phyloP scores from a whole-genome alignment of 2,888 invertebrate species.

The Drosophila seclusa region DNA sequence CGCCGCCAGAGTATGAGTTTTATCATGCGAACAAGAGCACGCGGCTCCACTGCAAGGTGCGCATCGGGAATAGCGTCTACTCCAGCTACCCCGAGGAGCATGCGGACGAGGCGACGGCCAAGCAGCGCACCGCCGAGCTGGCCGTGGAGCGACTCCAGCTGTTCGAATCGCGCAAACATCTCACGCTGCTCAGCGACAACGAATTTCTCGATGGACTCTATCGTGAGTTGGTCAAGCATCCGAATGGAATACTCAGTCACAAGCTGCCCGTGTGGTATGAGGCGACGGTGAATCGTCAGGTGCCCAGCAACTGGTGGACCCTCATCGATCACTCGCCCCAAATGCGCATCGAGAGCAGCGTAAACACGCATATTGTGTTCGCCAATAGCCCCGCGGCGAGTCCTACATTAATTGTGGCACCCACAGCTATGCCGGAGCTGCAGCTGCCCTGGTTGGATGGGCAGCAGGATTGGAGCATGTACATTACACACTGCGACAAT shows the following conservation, averaged over 20 bases:
- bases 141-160: conserved; percentile 80
- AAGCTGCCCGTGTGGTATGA: conserved; percentile 87
- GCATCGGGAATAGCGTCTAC: conserved; percentile 74
- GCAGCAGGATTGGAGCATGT: conserved; percentile 86
- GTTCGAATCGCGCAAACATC: conserved; percentile 59
- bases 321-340: conserved; percentile 84
- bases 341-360: conserved; percentile 84
- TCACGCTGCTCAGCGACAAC: conserved; percentile 72
- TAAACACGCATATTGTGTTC: conserved; percentile 76
- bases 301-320: conserved; percentile 90
- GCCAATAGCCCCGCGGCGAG: conserved; percentile 62
- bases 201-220: conserved; percentile 81
- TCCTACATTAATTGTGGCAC: background rate
- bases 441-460: conserved; percentile 75
- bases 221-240: conserved; percentile 80
- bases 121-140: conserved; percentile 74
- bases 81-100: conserved; percentile 83
- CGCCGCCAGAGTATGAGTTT: conserved; percentile 73
- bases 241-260: conserved; percentile 87
- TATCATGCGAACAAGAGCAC: conserved; percentile 58
- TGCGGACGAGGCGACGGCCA: conserved; percentile 71
- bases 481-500: conserved; percentile 87
- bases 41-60: conserved; percentile 77
- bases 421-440: conserved; percentile 43
- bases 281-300: conserved; percentile 87